Percentiles rank a stretch among this genome's conserved stretches.
These are phyloP conservation scores for Rhopilema esculentum DNA, from an alignment of 30 jellyfish, hydroid and myxozoan species.

Conservation along the genomic window DNA sequence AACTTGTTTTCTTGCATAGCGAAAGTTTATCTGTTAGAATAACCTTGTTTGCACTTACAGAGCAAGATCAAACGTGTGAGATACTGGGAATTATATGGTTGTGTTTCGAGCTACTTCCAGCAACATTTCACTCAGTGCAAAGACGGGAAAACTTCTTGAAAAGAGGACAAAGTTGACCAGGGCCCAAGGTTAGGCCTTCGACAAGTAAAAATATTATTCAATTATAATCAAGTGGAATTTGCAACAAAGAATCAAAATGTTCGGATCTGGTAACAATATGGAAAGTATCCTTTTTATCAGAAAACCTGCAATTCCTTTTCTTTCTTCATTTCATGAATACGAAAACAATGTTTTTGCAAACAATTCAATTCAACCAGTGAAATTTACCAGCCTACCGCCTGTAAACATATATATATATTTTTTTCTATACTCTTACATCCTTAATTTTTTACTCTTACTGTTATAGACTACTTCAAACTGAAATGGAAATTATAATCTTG, in stretches of 20 bases:
- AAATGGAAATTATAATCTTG: too few species aligned
- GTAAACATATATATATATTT: too few species aligned
- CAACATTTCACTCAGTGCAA: not conserved
- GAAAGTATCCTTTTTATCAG: slow-evolving; percentile 97
- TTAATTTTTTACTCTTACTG: not conserved
- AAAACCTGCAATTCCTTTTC: not conserved
- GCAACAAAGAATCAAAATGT: slow-evolving; percentile 32
- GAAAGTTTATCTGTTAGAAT: not conserved
- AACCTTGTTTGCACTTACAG: not conserved
- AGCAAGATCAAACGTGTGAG: not conserved
- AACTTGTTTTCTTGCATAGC: not conserved
- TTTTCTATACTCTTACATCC: not conserved
- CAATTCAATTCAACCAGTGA: too few species aligned
- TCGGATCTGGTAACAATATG: slow-evolving; percentile 86
- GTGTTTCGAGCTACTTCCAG: not conserved
- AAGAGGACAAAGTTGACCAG: not conserved
- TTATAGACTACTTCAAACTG: too few species aligned
- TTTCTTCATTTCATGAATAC: not conserved
- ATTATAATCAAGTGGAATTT: not conserved
- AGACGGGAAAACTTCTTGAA: too few species aligned
- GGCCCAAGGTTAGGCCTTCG: not conserved
- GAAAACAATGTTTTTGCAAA: too few species aligned
- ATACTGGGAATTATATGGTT: not conserved
- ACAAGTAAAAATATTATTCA: not conserved
- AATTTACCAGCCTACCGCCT: too few species aligned